These are phyloP conservation scores for Ethmia dodecea DNA, from an alignment of 2,888 invertebrate species.

Conservation along the genomic window DNA sequence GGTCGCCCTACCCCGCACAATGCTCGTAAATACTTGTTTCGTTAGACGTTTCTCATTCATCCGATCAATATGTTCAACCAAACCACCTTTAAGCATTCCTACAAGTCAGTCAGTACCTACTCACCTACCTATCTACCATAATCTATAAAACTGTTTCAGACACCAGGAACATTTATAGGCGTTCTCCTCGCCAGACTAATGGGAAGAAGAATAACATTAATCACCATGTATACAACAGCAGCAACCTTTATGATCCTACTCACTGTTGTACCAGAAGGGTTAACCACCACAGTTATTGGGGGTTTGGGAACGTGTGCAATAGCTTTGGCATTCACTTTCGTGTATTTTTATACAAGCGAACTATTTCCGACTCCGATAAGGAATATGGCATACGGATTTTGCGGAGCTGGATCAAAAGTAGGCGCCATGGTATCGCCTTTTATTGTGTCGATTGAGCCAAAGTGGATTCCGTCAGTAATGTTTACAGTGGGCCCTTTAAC, in stretches of 20 bases:
- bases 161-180: slow-evolving; percentile 27
- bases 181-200: slow-evolving; percentile 31
- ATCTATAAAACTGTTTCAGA: slow-evolving; percentile 34
- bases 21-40: too few species aligned
- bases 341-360: slow-evolving; percentile 40
- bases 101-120: too few species aligned
- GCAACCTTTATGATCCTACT: slow-evolving; percentile 31
- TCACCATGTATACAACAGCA: slow-evolving; percentile 20
- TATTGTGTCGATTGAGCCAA: slow-evolving; percentile 34
- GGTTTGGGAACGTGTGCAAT: slow-evolving; percentile 30
- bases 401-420: slow-evolving; percentile 28
- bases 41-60: too few species aligned
- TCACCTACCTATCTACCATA: too few species aligned
- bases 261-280: slow-evolving; percentile 28
- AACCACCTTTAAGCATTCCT: too few species aligned
- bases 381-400: slow-evolving; percentile 43
- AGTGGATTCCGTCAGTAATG: slow-evolving; percentile 40
- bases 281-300: slow-evolving; percentile 27
- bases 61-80: too few species aligned
- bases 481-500: slow-evolving; percentile 39
- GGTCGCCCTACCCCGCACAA: too few species aligned
- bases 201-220: slow-evolving; percentile 30
- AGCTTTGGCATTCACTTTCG: slow-evolving; percentile 25
- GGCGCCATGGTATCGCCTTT: slow-evolving; percentile 49
- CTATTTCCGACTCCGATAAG: slow-evolving; percentile 49